These are phyloP conservation scores for Melieria omissa DNA, from an alignment of 2,888 invertebrate species.

Conservation along the genomic window DNA sequence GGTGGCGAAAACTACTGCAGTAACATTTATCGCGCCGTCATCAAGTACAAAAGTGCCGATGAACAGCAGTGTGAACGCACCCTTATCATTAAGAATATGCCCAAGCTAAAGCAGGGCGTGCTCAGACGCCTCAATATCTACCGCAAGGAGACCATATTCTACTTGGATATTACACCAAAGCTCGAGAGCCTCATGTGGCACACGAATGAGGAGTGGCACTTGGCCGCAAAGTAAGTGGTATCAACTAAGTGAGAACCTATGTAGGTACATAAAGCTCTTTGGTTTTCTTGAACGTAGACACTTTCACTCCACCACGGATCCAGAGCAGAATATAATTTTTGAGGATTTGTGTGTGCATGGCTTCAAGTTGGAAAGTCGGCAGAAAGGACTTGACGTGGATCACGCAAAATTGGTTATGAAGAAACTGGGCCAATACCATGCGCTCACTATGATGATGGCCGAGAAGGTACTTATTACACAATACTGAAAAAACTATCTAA, in stretches of 20 bases:
- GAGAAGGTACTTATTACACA: constrained; percentile 64
- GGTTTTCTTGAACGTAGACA: constrained; percentile 48
- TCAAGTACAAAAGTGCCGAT: constrained; percentile 50
- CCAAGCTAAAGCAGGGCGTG: constrained; percentile 63
- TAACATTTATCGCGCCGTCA: constrained; percentile 58
- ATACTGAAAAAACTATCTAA: not conserved
- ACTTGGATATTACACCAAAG: constrained; percentile 64
- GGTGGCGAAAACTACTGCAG: constrained; percentile 65
- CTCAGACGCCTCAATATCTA: constrained; percentile 66
- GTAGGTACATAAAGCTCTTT: not conserved
- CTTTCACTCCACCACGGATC: constrained; percentile 57
- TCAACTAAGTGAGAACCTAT: not conserved
- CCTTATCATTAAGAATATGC: constrained; percentile 59
- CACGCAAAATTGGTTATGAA: constrained; percentile 68
- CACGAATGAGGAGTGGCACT: constrained; percentile 49
- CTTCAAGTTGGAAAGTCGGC: constrained; percentile 69
- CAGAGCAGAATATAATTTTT: constrained; percentile 61
- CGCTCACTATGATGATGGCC: constrained; percentile 68
- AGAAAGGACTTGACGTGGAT: constrained; percentile 68
- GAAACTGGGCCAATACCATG: constrained; percentile 70
- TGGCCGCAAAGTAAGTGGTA: constrained; percentile 57
- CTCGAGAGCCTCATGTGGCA: constrained; percentile 66
- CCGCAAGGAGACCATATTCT: constrained; percentile 67
- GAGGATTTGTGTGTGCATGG: constrained; percentile 67
- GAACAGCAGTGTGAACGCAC: constrained; percentile 45